A percentile compares a stretch with the other conserved stretches of the same genome.
Evolutionary conservation across 1,140 invertebrate species (phyloP).

Genomic region (Limonius californicus): DNA sequence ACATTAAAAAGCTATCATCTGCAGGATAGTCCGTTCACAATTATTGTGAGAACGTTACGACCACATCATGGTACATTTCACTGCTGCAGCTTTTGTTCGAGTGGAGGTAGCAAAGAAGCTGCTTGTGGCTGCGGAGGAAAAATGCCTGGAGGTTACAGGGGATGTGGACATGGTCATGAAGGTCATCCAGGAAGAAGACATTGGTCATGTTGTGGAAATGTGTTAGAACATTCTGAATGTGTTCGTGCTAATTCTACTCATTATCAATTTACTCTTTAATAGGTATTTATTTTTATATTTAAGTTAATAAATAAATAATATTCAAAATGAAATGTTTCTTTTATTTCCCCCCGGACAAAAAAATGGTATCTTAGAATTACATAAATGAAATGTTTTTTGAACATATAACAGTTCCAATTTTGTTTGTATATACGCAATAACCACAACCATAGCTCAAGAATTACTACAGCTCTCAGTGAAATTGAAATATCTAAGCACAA

Average conservation of each 20-base stretch:
- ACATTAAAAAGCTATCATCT: too few species aligned
- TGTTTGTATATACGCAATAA: too few species aligned
- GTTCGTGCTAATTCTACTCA: constrained; percentile 44
- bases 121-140: constrained; percentile 65
- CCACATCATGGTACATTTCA: constrained; percentile 69
- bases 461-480: too few species aligned
- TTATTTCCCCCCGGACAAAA: too few species aligned
- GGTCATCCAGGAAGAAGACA: constrained; percentile 72
- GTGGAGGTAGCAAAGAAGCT: constrained; percentile 63
- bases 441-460: too few species aligned
- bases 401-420: background rate
- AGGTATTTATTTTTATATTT: too few species aligned
- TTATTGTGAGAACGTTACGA: constrained; percentile 52
- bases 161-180: constrained; percentile 74
- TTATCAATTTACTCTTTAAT: constrained; percentile 55
- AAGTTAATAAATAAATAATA: too few species aligned
- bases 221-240: constrained; percentile 57
- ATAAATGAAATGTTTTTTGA: too few species aligned
- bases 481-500: too few species aligned
- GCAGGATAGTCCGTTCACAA: constrained; percentile 58
- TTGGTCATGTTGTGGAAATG: constrained; percentile 76
- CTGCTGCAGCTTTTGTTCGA: constrained; percentile 79
- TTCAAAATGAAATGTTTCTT: too few species aligned
- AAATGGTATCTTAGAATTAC: too few species aligned
- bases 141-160: constrained; percentile 72